phyloP scores from a whole-genome alignment of 1,140 invertebrate genomes.

The Himalopsyche phryganea region DNA sequence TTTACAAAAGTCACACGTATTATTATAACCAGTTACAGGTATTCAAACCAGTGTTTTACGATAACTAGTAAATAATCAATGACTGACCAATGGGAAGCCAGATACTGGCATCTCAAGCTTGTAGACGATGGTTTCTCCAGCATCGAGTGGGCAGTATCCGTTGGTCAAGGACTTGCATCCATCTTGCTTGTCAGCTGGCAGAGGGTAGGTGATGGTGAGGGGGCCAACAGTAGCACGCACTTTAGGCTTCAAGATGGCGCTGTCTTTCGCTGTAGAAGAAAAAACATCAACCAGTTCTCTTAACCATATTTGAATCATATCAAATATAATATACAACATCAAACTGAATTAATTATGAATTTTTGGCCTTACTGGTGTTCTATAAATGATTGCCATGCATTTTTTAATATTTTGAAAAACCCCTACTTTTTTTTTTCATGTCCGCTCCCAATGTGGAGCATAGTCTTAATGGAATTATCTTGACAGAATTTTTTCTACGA shows the following conservation, averaged over 20 bases:
- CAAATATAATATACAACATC: neutral
- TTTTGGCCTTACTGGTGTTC: neutral
- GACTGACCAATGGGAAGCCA: slow-evolving; percentile 4
- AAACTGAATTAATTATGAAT: neutral
- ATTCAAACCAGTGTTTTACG: no score
- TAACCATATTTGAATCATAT: neutral
- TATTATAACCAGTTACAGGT: no score
- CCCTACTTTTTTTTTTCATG: no score
- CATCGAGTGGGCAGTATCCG: slow-evolving; percentile 5
- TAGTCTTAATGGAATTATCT: no score
- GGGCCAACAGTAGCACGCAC: slow-evolving; percentile 5
- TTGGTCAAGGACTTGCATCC: slow-evolving; percentile 6
- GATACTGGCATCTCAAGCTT: slow-evolving; percentile 8
- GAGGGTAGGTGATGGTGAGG: slow-evolving; percentile 7
- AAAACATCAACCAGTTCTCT: neutral
- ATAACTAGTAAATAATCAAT: no score
- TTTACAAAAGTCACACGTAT: no score
- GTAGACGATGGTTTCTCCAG: neutral
- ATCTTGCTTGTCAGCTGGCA: slow-evolving; percentile 3
- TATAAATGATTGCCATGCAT: no score
- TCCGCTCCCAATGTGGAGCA: no score
- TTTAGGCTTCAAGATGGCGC: slow-evolving; percentile 5
- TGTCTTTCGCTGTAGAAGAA: slow-evolving; percentile 3
- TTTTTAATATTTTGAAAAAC: no score
- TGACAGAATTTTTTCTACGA: no score